Evolutionary conservation across 1,140 invertebrate species (phyloP).

Genomic region (Pararge aegeria): DNA sequence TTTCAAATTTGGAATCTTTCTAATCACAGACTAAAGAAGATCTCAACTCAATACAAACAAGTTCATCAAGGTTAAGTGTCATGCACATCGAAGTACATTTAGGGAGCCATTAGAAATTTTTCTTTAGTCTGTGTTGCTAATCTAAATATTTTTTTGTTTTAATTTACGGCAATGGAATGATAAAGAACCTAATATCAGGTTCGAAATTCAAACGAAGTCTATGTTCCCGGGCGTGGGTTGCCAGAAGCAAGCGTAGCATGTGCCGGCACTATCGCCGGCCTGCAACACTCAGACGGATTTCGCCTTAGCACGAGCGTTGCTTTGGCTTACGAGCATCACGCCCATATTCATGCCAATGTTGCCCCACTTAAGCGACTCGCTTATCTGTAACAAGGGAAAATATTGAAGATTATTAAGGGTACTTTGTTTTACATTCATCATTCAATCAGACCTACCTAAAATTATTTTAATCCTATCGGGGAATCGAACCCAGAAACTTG

Average conservation of each 20-base stretch:
- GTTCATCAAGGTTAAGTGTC: no score
- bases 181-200: conserved; percentile 3
- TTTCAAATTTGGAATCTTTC: neutral
- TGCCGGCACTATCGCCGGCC: conserved; percentile 59
- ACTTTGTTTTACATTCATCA: no score
- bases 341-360: conserved; percentile 84
- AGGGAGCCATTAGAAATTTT: neutral
- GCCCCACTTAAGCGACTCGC: conserved; percentile 84
- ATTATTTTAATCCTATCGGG: no score
- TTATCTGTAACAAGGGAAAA: conserved; percentile 80
- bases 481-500: no score
- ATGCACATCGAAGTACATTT: no score
- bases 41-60: neutral
- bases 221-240: conserved; percentile 53
- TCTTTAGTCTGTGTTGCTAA: neutral
- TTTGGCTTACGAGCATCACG: conserved; percentile 81
- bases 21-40: neutral
- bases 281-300: conserved; percentile 72
- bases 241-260: conserved; percentile 65
- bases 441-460: no score
- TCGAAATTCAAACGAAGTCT: conserved; percentile 48
- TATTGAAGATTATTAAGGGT: neutral
- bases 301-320: conserved; percentile 66
- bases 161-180: conserved; percentile 7
- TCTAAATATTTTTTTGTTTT: neutral